Evolutionary conservation across 2,888 invertebrate genomes (phyloP), one percentile per base, ranked within the genome.

Genomic region (Mallateleia sp.): DNA sequence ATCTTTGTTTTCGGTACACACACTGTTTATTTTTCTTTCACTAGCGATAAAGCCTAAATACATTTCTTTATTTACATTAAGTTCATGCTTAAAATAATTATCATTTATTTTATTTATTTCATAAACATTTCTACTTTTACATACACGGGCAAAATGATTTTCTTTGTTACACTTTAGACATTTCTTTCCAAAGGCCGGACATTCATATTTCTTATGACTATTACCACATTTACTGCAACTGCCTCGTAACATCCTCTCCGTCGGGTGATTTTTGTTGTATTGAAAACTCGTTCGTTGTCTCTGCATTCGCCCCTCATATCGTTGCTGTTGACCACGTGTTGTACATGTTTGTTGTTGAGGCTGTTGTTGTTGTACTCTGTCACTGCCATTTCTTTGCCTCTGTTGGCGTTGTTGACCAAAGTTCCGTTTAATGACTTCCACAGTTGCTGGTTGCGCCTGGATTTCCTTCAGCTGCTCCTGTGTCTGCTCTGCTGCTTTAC

Each of bases 401-500:
- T n/a, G n/a, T n/a, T n/a, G n/a, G n/a, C n/a, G n/a, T n/a, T n/a
- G n/a, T n/a, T n/a, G n/a, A n/a, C n/a, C n/a, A n/a, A n/a, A n/a
- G n/a, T n/a, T n/a, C n/a, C n/a, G n/a, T n/a, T n/a, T n/a, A n/a
- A 38, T 38, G 38, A 14, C 11, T 14, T 38, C 38, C 2, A 38
- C 11, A 38, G 38, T 9, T 11, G 14, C 14, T 2, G 47, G 8
- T 14, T 54, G 54, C 15, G 15, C 28, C 25, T 47, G 34, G 0
- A 83, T 74, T 5, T 54, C 60, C 81, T 87, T 79, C 0, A 80
- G 20, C 66, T 89, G 91, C 5, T 67, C 34, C 18, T 89, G 67
- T 9, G 89, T 85, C 32, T 89, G 38, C 42, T 91, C 90, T n/a
- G 81, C 85, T n/a, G 91, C 83, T 88, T 74, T 52, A 50, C 90